These are phyloP conservation scores for Scleropages formosus DNA, from an alignment of 2,797 vertebrate genomes.

Conservation along the genomic window DNA sequence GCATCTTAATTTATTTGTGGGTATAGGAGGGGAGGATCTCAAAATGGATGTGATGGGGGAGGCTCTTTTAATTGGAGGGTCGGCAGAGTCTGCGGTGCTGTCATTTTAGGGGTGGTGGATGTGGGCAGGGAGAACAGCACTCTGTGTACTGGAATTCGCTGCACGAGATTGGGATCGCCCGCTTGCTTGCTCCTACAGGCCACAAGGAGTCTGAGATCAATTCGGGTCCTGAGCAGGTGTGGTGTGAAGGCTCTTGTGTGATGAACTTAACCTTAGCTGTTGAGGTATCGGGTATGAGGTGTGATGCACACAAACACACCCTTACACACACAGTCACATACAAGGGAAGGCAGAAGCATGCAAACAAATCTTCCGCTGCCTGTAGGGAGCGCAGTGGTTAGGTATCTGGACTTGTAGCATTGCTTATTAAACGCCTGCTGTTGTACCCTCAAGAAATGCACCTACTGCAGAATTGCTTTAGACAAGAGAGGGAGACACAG, in stretches of 20 bases:
- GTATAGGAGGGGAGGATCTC: conserved; percentile 30
- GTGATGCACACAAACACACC: neutral
- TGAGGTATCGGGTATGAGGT: neutral
- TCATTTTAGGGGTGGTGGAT: conserved; percentile 29
- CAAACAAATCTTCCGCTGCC: conserved; percentile 3
- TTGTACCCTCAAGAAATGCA: too few species aligned
- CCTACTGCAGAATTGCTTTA: too few species aligned
- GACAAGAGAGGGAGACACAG: too few species aligned
- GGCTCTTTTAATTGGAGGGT: neutral
- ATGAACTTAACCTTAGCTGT: neutral
- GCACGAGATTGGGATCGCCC: too few species aligned
- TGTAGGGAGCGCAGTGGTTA: too few species aligned
- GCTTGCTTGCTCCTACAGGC: too few species aligned
- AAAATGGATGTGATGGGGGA: neutral
- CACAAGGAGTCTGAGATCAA: too few species aligned
- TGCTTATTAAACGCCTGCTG: too few species aligned
- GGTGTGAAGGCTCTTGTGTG: neutral
- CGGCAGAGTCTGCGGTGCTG: neutral
- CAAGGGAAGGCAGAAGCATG: neutral
- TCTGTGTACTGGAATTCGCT: too few species aligned
- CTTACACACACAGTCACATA: neutral
- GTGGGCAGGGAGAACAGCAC: conserved; percentile 28
- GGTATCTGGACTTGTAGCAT: too few species aligned
- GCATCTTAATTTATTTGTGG: conserved; percentile 44
- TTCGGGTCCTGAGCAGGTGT: neutral